phyloP scores from a whole-genome alignment of 2,888 invertebrate species.

The Prosopocoilus inquinatus region DNA sequence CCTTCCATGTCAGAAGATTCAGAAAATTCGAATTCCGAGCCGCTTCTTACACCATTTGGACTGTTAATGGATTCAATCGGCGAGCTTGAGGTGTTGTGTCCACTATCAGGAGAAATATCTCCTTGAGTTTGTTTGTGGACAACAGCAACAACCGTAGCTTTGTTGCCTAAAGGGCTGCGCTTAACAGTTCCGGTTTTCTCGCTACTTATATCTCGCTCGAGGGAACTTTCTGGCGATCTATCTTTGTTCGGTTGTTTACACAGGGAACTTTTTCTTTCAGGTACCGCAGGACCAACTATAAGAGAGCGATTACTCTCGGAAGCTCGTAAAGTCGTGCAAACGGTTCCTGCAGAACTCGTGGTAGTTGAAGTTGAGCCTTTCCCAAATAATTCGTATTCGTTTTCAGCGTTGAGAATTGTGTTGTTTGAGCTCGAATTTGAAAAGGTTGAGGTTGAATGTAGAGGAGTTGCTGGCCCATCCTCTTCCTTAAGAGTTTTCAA shows the following conservation, averaged over 20 bases:
- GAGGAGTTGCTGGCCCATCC: slow-evolving; percentile 69
- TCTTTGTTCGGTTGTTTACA: slow-evolving; percentile 54
- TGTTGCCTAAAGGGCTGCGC: slow-evolving; percentile 47
- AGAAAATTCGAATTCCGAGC: slow-evolving; percentile 79
- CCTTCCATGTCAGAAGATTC: slow-evolving; percentile 86
- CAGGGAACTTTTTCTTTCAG: slow-evolving; percentile 78
- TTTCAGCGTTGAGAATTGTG: slow-evolving; percentile 72
- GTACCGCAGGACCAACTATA: slow-evolving; percentile 71
- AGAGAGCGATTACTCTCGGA: slow-evolving; percentile 64
- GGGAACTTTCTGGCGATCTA: slow-evolving; percentile 55
- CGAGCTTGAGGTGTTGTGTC: slow-evolving; percentile 77
- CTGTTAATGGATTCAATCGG: slow-evolving; percentile 75
- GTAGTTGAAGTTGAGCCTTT: slow-evolving; percentile 89
- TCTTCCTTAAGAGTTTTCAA: slow-evolving; percentile 80
- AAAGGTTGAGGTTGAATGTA: slow-evolving; percentile 69
- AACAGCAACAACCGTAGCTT: slow-evolving; percentile 61
- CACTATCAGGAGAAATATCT: slow-evolving; percentile 77
- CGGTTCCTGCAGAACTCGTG: slow-evolving; percentile 86
- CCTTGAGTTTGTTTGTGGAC: slow-evolving; percentile 61
- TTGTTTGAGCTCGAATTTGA: slow-evolving; percentile 70
- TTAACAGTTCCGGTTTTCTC: slow-evolving; percentile 51
- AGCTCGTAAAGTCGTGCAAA: slow-evolving; percentile 78
- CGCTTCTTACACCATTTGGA: slow-evolving; percentile 66
- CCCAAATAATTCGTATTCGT: slow-evolving; percentile 89
- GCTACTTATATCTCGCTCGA: slow-evolving; percentile 42